A percentile compares a stretch with the other conserved stretches of the same genome.
Evolutionary conservation across 2,113 vertebrate species (phyloP).

Genomic region (Colaptes auratus): DNA sequence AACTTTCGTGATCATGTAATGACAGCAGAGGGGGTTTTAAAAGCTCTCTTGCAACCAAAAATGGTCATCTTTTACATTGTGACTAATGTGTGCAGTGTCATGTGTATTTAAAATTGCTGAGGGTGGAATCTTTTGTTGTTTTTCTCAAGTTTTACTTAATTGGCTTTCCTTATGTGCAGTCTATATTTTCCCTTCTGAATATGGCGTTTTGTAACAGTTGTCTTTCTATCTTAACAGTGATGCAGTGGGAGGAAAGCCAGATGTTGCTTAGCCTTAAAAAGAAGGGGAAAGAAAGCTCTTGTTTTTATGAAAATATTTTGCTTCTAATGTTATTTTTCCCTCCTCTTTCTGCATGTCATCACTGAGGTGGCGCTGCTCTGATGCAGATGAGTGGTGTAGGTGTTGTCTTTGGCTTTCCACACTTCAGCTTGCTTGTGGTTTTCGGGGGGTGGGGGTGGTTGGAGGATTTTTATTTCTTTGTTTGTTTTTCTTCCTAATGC

Average conservation of each 20-base stretch:
- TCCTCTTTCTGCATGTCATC: fast-evolving
- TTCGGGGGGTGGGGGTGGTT: too few species aligned
- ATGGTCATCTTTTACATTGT: neutral
- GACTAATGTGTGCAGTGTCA: neutral
- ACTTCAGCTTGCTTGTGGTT: neutral
- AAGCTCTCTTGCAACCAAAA: neutral
- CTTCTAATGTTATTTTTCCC: neutral
- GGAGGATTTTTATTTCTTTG: too few species aligned
- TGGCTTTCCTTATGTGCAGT: neutral
- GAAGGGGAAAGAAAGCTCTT: neutral
- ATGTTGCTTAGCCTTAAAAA: neutral
- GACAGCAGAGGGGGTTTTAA: neutral
- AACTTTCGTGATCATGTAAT: neutral
- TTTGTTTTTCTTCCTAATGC: too few species aligned
- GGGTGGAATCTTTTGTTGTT: neutral
- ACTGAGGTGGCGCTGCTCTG: neutral
- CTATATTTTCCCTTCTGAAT: neutral
- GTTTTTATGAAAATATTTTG: neutral
- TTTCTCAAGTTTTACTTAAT: neutral
- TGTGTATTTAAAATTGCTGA: neutral
- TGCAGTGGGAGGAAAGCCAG: neutral
- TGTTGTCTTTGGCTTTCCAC: neutral
- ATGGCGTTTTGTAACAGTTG: neutral
- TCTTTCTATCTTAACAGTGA: fast-evolving
- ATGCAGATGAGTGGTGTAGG: neutral